Conservation (phyloP, 2,888 invertebrate genomes). For the Stenoptilia bipunctidactyla region DNA sequence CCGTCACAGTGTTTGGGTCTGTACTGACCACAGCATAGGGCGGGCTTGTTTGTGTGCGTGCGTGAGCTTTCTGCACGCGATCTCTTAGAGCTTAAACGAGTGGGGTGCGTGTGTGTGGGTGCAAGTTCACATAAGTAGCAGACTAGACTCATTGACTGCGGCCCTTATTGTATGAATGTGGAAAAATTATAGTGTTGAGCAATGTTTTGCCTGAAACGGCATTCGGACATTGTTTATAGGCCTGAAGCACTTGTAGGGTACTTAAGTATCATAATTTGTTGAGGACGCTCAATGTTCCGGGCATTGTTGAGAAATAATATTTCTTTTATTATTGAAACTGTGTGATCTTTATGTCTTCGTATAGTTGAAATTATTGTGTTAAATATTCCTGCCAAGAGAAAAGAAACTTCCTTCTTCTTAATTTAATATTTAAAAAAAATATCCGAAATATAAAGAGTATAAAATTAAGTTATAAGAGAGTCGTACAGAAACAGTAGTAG, state of each 20-base stretch:
- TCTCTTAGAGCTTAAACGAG: conserved; percentile 56
- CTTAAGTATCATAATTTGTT: conserved; percentile 62
- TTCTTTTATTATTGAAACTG: no score
- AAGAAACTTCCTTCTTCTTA: no score
- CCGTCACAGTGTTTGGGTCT: conserved; percentile 70
- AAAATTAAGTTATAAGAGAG: no score
- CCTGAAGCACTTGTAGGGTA: conserved; percentile 35
- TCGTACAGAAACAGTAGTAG: no score
- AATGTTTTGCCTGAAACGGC: conserved; percentile 62
- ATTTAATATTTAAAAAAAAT: no score
- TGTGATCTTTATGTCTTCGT: no score
- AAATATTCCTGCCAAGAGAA: no score
- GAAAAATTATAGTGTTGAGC: conserved; percentile 63
- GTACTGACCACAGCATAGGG: conserved; percentile 71
- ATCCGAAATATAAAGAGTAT: no score
- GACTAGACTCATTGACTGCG: conserved; percentile 72
- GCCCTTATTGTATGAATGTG: conserved; percentile 71
- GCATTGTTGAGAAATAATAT: no score
- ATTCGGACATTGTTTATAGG: conserved; percentile 59
- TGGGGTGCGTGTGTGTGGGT: conserved; percentile 59
- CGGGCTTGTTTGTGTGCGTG: conserved; percentile 63
- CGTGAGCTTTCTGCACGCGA: conserved; percentile 67
- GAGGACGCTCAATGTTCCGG: conserved; percentile 28
- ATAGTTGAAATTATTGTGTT: no score
- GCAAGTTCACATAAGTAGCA: conserved; percentile 55